Base-by-base conservation (phyloP, 2,888 invertebrate genomes). In the Tenthredo mesomela region DNA sequence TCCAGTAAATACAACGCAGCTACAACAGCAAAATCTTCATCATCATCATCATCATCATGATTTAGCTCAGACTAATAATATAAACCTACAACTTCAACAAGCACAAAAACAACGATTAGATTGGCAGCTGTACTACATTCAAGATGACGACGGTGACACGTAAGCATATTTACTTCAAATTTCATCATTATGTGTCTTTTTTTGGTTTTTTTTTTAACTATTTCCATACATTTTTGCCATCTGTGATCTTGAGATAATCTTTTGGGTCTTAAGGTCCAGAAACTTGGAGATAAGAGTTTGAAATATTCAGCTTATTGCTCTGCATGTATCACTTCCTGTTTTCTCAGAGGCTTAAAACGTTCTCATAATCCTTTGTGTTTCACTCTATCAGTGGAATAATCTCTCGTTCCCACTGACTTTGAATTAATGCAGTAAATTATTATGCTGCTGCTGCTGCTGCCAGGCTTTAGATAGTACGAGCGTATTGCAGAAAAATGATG, bases 111-210 rank as follows among this genome's bases (percentile, higher is more conserved):
- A 85, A 77, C 29, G 18, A 33, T 54, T 87, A 85, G 71, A 86
- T 80, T 95, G 96, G 95, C 95, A 95, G 89, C 93, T 95, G 88
- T 96, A 96, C 88, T 97, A 96, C 92, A 95, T 95, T 88, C 97
- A 97, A 90, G 96, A 98, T 92, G 96, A 96, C 87, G 97, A 97
- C 89, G 98, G 98, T 88, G 97, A 98, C 93, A 97, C 98, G 97
- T 98, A 95, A 97, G 97, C 96, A 85, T 61, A 83, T 86, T 88
- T 86, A 78, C 65, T 70, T 87, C 73, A 33, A 86, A 40, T 75
- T 58, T 85, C 3, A 84, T 84, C 85, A 82, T 37, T 33, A 0
- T 4, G 2, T 33, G 2, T 4, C 7, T 6, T 7, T 37, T 37
- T 37, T 7, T 33, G 2, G 2, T 7, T 37, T 54, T 37, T 75